These are phyloP conservation scores for Petaurus breviceps DNA, from an alignment of 2,113 vertebrate species.

Conservation along the genomic window DNA sequence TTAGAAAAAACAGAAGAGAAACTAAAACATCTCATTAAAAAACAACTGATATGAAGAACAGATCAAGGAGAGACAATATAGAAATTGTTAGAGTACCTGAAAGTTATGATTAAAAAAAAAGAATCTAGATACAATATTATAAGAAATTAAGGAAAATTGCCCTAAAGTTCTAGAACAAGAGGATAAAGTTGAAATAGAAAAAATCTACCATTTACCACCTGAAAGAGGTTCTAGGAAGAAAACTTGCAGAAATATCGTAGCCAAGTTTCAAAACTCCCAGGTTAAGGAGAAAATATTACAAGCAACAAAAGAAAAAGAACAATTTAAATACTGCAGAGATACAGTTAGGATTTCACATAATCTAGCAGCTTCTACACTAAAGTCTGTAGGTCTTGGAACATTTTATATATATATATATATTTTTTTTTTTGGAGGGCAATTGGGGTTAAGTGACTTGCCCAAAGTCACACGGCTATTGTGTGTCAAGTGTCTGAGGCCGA, in stretches of 20 bases:
- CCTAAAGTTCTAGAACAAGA: background rate
- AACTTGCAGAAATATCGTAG: background rate
- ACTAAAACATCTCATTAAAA: background rate
- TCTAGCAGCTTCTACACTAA: background rate
- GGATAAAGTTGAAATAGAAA: background rate
- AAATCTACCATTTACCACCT: background rate
- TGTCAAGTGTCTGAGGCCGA: no score
- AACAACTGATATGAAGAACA: background rate
- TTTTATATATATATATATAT: no score
- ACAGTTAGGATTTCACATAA: background rate
- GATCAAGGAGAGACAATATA: background rate
- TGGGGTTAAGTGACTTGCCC: no score
- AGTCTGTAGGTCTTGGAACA: background rate
- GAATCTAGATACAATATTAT: background rate
- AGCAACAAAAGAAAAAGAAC: background rate
- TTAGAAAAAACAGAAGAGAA: background rate
- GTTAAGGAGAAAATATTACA: background rate
- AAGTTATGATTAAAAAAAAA: background rate
- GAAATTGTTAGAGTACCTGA: background rate
- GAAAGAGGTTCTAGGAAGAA: background rate
- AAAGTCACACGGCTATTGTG: no score
- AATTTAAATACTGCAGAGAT: background rate
- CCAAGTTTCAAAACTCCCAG: background rate
- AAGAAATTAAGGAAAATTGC: background rate
- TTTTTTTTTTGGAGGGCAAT: no score